Base-by-base conservation (phyloP, 92 coral and sea anemone genomes). In the Actinernus sp. region DNA sequence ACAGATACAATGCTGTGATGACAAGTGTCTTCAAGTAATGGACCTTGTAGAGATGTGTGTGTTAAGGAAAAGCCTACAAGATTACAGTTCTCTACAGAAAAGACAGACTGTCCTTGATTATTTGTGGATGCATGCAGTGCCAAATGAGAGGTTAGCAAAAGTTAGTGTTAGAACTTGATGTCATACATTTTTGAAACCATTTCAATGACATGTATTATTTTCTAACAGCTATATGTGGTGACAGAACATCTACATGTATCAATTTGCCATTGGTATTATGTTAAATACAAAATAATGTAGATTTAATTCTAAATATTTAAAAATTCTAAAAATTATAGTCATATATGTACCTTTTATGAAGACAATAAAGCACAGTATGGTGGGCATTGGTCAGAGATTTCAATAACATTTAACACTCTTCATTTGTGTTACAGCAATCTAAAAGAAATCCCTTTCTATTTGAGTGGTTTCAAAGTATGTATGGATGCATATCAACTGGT, bases 111-210 rank as follows among this genome's bases (percentile, higher is more conserved):
- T 76, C 10, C 84, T 76, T 34, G 75, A 76, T 29, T 76, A 61
- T 17, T 18, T 76, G 55, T 76, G 84, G 84, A 47, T 43, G 73
- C 84, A 76, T 66, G 75, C 75, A 2, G 65, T 55, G 28, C 75
- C 75, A 16, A 37, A 65, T 76, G 84, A 76, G 17, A 76, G 84
- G 75, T 66, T 13, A 29, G n/a, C n/a, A n/a, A n/a, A n/a, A n/a
- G n/a, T n/a, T n/a, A n/a, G n/a, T n/a, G n/a, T n/a, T n/a, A n/a
- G n/a, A n/a, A n/a, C n/a, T n/a, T n/a, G n/a, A n/a, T n/a, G n/a
- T n/a, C n/a, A n/a, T n/a, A n/a, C n/a, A n/a, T n/a, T n/a, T n/a
- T n/a, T n/a, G n/a, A n/a, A n/a, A n/a, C n/a, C n/a, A n/a, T n/a
- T n/a, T n/a, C n/a, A n/a, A n/a, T n/a, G n/a, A n/a, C n/a, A n/a